Evolutionary conservation across 2,797 vertebrate species (phyloP), one percentile per base, ranked within the genome.

Genomic region (Rhabdomys pumilio): DNA sequence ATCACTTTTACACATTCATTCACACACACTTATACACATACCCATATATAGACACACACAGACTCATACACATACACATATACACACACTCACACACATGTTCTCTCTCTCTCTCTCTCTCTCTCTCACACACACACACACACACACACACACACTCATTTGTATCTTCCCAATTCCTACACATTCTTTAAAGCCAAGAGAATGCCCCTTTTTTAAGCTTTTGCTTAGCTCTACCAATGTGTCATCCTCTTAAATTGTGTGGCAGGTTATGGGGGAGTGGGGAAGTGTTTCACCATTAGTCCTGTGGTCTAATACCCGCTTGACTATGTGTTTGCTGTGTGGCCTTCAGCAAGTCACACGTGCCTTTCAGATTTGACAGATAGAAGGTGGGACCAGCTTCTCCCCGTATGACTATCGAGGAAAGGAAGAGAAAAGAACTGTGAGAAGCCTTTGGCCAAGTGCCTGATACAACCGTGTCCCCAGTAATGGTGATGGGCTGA

Each of bases 101-200:
- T 19, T 19, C 19, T 19, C 17, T 19, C 57, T 34, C 10, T 24
- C 8, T 24, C 22, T 26, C 61, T 26, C 61, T 26, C 34, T 4
- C 63, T 13, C 11, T 2, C 38, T 24, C 34, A 12, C 38, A 12
- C 38, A 41, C 41, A 13, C 38, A 75, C 11, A 47, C 24, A 29
- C 75, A 76, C 44, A 76, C 6, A 17, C 47, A 31, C 24, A 47
- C 29, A 53, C 1, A 1, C 11, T 8, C 19, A 8, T 24, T 44
- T 38, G 15, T 29, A 57, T 82, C 38, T n/a, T 50, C 26, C 41
- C 6, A 84, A 77, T 50, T 88, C 61, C 55, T 85, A 61, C 3
- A 22, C 44, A 44, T 17, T 55, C 76, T 94, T 82, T 89, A 93
- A 90, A 82, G 31, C 67, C 83, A 41, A 87, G 4, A 79, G 80